Evolutionary conservation across 2,888 invertebrate species (phyloP).

Genomic region (Rhabditoides inermis): DNA sequence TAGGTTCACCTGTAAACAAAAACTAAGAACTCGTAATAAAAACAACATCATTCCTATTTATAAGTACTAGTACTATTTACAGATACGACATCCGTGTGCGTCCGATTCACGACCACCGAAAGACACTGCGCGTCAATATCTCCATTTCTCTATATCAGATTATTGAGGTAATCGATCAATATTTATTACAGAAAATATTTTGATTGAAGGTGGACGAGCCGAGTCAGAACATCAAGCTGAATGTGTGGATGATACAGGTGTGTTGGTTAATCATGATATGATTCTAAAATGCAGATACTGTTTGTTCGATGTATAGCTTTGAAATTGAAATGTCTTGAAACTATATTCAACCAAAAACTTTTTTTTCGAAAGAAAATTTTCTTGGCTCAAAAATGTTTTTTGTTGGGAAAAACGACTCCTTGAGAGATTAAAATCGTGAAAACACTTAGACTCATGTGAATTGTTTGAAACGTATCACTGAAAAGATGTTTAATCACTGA

Average conservation of each 20-base stretch:
- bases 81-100: constrained; percentile 47
- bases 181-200: not conserved
- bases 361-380: no score
- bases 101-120: constrained; percentile 39
- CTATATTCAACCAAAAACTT: no score
- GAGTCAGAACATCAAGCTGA: constrained; percentile 56
- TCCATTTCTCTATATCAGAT: constrained; percentile 47
- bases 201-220: constrained; percentile 53
- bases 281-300: no score
- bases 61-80: not conserved
- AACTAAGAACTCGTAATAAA: not conserved
- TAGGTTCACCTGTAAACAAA: not conserved
- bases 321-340: no score
- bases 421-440: no score
- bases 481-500: no score
- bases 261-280: no score
- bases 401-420: no score
- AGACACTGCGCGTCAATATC: constrained; percentile 41
- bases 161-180: constrained; percentile 30
- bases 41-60: not conserved
- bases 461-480: no score
- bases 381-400: no score
- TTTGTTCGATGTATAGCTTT: no score
- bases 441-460: no score
- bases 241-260: constrained; percentile 57